Evolutionary conservation across 2,888 invertebrate genomes (phyloP).

Genomic region (Drosophila borborema): DNA sequence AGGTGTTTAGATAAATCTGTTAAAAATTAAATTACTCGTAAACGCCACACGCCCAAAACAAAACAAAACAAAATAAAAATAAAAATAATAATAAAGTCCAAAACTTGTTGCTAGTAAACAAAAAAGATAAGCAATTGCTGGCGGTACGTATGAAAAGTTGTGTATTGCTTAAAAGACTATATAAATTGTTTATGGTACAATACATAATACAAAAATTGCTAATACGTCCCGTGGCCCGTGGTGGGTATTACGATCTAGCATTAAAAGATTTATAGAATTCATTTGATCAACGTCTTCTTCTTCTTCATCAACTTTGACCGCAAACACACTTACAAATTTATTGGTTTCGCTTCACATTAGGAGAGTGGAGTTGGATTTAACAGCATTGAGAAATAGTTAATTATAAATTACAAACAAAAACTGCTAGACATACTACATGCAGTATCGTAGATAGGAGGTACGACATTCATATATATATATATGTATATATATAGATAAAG

Average conservation of each 20-base stretch:
- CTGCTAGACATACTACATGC: constrained; percentile 43
- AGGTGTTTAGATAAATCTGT: constrained; percentile 71
- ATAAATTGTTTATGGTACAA: constrained; percentile 42
- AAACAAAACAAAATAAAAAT: constrained; percentile 4
- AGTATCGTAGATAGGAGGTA: constrained; percentile 63
- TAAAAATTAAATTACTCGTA: constrained; percentile 54
- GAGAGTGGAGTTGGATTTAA: constrained; percentile 44
- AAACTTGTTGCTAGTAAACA: constrained; percentile 4
- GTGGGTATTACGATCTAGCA: constrained; percentile 17
- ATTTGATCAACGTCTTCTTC: constrained; percentile 59
- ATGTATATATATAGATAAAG: constrained; percentile 10
- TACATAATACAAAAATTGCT: constrained; percentile 56
- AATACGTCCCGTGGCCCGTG: constrained; percentile 68
- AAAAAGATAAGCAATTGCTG: constrained; percentile 23
- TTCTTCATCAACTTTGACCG: constrained; percentile 33
- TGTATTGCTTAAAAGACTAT: constrained; percentile 58
- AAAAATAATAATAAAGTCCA: neutral
- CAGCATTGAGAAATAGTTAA: constrained; percentile 49
- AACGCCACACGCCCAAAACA: constrained; percentile 41
- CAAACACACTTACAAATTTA: constrained; percentile 71
- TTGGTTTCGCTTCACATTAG: constrained; percentile 60
- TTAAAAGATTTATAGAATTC: constrained; percentile 34
- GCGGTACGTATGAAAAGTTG: constrained; percentile 29
- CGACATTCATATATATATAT: constrained; percentile 34
- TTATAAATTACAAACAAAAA: constrained; percentile 64